These are phyloP conservation scores for Xiphophorus maculatus DNA, from an alignment of 2,113 vertebrate species.

Conservation along the genomic window DNA sequence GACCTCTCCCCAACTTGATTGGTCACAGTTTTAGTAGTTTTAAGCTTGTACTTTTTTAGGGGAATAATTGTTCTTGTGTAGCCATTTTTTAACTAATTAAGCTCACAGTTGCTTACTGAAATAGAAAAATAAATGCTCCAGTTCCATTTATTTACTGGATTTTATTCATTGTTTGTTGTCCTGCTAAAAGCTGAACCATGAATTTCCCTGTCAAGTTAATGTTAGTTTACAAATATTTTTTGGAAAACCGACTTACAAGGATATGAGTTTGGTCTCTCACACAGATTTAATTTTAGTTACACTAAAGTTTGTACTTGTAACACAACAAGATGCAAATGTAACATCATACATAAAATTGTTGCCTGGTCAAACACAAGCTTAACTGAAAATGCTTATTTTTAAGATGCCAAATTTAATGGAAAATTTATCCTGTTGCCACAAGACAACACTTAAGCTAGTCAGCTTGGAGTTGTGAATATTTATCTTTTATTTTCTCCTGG, in stretches of 20 bases:
- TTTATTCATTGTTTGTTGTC: too few relatives aligned
- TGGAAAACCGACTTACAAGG: too few relatives aligned
- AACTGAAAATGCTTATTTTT: background rate
- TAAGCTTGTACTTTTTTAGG: too few relatives aligned
- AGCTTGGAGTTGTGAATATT: background rate
- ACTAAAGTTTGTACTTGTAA: background rate
- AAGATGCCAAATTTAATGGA: background rate
- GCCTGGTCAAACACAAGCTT: too few relatives aligned
- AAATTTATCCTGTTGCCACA: background rate
- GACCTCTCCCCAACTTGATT: too few relatives aligned
- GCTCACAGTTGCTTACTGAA: background rate
- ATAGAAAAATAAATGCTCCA: background rate
- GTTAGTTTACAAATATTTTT: too few relatives aligned
- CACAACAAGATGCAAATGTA: background rate
- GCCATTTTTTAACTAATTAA: background rate
- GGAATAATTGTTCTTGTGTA: too few relatives aligned
- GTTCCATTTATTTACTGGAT: too few relatives aligned
- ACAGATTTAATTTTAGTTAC: background rate
- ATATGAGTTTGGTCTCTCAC: background rate
- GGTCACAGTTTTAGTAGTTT: too few relatives aligned
- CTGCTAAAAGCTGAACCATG: too few relatives aligned
- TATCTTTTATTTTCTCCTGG: background rate
- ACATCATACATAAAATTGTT: background rate
- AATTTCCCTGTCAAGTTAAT: too few relatives aligned
- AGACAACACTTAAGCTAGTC: constrained; percentile 11